Evolutionary conservation across 2,888 invertebrate genomes (phyloP), one percentile per base, ranked within the genome.

Genomic region (Carcina quercana): DNA sequence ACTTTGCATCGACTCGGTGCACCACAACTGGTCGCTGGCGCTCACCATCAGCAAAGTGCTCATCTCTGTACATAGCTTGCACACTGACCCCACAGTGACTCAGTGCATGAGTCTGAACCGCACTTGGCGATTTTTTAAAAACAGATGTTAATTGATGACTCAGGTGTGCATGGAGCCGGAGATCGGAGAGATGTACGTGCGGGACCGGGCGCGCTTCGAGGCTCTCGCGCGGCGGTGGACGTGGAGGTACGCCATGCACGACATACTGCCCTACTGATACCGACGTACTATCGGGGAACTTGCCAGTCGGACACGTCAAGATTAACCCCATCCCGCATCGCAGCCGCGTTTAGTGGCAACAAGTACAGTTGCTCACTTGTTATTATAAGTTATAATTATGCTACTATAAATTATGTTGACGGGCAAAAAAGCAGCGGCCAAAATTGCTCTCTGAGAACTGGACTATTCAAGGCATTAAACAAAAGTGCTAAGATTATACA

Each of bases 141-240:
- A 21, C 28, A 14, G n/a, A 1, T n/a, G n/a, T n/a, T n/a, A n/a
- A n/a, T n/a, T n/a, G n/a, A n/a, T n/a, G n/a, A n/a, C n/a, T n/a
- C 59, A 91, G 90, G 90, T 95, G 5, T 95, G 95, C 56, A 96
- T 96, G 96, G 96, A 96, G 68, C 94, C 95, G 1, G 88, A 88
- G 43, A 75, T 95, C 15, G 95, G 95, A 0, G 86, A 88, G 39
- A 87, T 96, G 79, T 96, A 95, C 62, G 86, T 88, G 31, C 86
- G 88, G 15, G 89, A 95, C 57, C 86, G 91, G 17, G 67, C 83
- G 26, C 87, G 88, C 34, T 96, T 95, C 69, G 93, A 95, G 54
- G 86, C 89, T 40, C 87, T 95, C 20, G 96, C 96, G 0, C 86
- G 93, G 25, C 86, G 88, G 5, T 96, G 95, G 95, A 96, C 96